Evolutionary conservation across 2,888 invertebrate species (phyloP).

Genomic region (Phlogophora meticulosa): DNA sequence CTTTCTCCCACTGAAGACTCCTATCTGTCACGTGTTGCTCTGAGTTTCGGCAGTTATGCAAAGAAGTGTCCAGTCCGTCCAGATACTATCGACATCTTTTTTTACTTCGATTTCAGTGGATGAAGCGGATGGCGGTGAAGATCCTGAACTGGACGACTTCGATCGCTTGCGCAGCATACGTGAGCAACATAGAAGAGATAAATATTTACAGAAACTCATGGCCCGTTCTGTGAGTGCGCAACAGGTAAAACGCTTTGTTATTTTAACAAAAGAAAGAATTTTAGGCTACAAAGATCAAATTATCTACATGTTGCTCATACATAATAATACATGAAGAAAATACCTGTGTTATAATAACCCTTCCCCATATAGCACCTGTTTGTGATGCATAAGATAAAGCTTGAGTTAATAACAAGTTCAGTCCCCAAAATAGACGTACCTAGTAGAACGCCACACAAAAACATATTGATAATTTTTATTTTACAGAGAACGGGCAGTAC

Average conservation of each 20-base stretch:
- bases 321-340: too few relatives aligned
- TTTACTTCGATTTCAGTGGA: conserved; percentile 77
- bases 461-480: too few relatives aligned
- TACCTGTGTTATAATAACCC: too few relatives aligned
- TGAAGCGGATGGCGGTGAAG: conserved; percentile 82
- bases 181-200: conserved; percentile 93
- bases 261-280: background rate
- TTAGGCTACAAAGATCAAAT: too few relatives aligned
- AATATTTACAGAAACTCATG: conserved; percentile 91
- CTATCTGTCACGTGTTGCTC: background rate
- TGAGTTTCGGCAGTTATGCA: background rate
- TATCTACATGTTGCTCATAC: too few relatives aligned
- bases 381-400: too few relatives aligned
- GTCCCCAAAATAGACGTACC: background rate
- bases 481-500: conserved; percentile 84
- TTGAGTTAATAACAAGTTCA: background rate
- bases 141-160: conserved; percentile 92
- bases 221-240: conserved; percentile 92
- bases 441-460: too few relatives aligned
- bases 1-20: background rate
- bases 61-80: background rate
- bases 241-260: conserved; percentile 76
- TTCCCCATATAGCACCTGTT: background rate
- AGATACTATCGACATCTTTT: background rate
- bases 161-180: conserved; percentile 93